Evolutionary conservation across 2,113 vertebrate genomes (phyloP).

Genomic region (Verasper variegatus): DNA sequence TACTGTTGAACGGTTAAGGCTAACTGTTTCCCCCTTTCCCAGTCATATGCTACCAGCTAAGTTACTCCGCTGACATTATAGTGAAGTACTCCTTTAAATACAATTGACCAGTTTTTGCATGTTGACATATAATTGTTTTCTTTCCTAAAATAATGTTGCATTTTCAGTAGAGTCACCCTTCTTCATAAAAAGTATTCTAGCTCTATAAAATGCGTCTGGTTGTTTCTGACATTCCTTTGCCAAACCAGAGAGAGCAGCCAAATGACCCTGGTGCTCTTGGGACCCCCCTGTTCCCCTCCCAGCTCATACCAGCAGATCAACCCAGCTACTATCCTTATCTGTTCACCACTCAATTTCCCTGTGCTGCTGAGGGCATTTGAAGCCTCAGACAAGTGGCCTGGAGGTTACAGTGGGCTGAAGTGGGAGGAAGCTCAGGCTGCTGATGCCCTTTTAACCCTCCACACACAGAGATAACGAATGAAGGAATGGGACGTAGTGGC

Average conservation of each 20-base stretch:
- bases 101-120: no score
- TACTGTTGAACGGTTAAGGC: no score
- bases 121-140: no score
- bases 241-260: slow-evolving; percentile 68
- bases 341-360: slow-evolving; percentile 76
- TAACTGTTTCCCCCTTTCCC: no score
- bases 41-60: no score
- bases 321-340: slow-evolving; percentile 78
- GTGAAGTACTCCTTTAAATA: neutral
- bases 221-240: slow-evolving; percentile 72
- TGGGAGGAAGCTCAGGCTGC: slow-evolving; percentile 60
- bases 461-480: slow-evolving; percentile 46
- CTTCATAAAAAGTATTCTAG: neutral
- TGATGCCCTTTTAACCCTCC: slow-evolving; percentile 72
- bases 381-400: slow-evolving; percentile 69
- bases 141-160: no score
- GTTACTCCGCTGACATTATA: no score
- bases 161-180: no score
- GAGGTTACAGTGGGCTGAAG: slow-evolving; percentile 60
- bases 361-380: slow-evolving; percentile 66
- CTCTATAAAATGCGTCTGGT: slow-evolving; percentile 60
- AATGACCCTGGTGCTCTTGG: slow-evolving; percentile 71
- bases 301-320: slow-evolving; percentile 69
- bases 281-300: slow-evolving; percentile 50
- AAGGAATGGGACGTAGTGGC: slow-evolving; percentile 27